phyloP scores from a whole-genome alignment of 2,113 vertebrate species.

The Arizona elegans region DNA sequence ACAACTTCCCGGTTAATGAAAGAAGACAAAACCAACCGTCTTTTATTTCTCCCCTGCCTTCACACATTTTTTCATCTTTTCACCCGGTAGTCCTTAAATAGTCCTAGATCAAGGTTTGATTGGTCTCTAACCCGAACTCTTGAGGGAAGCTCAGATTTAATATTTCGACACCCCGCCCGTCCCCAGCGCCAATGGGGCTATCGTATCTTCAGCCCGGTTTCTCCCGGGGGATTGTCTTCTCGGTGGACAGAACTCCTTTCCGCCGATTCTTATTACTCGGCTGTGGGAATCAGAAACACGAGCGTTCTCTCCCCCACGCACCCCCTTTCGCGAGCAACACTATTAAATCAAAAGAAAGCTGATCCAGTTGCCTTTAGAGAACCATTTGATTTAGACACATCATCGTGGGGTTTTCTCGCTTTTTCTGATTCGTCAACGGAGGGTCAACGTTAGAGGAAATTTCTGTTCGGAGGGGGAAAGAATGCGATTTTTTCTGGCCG shows the following conservation, averaged over 20 bases:
- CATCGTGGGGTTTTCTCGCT: neutral
- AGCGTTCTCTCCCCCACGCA: neutral
- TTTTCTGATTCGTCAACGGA: neutral
- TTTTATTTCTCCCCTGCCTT: neutral
- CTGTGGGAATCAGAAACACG: neutral
- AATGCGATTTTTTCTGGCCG: neutral
- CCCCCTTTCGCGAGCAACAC: neutral
- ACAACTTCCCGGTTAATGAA: neutral
- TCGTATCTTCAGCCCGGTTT: neutral
- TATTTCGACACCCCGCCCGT: neutral
- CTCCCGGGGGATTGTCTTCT: neutral
- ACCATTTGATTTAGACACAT: neutral
- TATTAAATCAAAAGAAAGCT: neutral
- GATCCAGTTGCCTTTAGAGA: neutral
- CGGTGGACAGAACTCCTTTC: neutral
- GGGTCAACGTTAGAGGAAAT: neutral
- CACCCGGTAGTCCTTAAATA: neutral
- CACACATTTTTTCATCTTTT: neutral
- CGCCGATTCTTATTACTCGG: neutral
- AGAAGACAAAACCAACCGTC: neutral
- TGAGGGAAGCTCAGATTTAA: neutral
- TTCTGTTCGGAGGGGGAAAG: fast-evolving
- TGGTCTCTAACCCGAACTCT: neutral
- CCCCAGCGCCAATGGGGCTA: neutral
- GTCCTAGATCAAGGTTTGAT: neutral